A percentile compares a stretch with the other conserved stretches of the same genome.
Evolutionary conservation across 1,140 invertebrate species (phyloP).

Genomic region (Brachionus rubens): DNA sequence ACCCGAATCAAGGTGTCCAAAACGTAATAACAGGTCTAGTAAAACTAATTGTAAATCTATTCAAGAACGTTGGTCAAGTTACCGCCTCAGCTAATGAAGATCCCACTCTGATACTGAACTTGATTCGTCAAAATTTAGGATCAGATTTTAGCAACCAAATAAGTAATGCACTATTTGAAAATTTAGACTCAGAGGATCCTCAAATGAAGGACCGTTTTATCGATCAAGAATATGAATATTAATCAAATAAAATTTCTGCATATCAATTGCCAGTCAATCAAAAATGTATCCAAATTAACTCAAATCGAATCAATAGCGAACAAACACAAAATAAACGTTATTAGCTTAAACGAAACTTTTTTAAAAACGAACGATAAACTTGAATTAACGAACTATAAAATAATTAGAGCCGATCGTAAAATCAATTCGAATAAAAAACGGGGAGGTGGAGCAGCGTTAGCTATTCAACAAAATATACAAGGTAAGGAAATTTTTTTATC

Average conservation of each 20-base stretch:
- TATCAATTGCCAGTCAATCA: no score
- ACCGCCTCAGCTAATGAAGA: neutral
- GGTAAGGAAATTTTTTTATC: neutral
- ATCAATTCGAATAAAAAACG: neutral
- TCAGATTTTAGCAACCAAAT: neutral
- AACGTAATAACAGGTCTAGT: neutral
- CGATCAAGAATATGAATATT: no score
- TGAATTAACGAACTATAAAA: neutral
- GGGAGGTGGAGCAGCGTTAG: neutral
- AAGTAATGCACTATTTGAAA: no score
- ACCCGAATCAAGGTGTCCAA: no score
- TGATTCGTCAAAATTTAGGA: neutral
- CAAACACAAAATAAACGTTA: neutral
- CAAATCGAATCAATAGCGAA: neutral
- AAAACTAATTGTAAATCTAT: neutral
- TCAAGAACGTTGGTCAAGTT: neutral
- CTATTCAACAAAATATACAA: neutral
- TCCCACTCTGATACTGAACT: neutral
- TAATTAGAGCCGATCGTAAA: neutral
- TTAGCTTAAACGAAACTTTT: conserved; percentile 6
- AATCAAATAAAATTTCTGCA: no score
- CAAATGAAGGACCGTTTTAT: no score
- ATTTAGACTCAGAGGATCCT: no score
- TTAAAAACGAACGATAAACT: neutral
- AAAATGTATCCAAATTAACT: neutral